Evolutionary conservation across 2,113 vertebrate genomes (phyloP).

Genomic region (Azemiops feae): DNA sequence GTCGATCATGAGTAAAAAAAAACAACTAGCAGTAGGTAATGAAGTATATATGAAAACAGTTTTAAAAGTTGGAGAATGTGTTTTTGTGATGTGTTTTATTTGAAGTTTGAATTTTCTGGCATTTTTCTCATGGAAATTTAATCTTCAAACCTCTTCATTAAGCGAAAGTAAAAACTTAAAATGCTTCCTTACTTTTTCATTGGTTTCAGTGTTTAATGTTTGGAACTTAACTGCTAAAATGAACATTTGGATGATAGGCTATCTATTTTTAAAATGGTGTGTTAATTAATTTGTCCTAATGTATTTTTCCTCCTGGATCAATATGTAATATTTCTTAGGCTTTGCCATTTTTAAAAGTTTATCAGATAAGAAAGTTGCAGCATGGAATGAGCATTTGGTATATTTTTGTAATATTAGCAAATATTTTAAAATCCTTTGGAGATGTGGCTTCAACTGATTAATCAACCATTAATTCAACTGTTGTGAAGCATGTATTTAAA

Average conservation of each 20-base stretch:
- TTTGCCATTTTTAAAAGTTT: slow-evolving; percentile 46
- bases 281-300: not conserved
- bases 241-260: slow-evolving; percentile 15
- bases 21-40: not conserved
- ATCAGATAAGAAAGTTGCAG: slow-evolving; percentile 62
- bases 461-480: not conserved
- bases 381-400: slow-evolving; percentile 37
- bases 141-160: slow-evolving; percentile 35
- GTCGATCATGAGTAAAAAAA: slow-evolving; percentile 6
- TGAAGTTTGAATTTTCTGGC: slow-evolving; percentile 4
- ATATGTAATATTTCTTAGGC: slow-evolving; percentile 46
- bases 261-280: slow-evolving; percentile 56
- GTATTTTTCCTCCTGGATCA: slow-evolving; percentile 31
- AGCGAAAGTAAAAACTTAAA: slow-evolving; percentile 51
- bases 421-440: not conserved
- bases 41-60: slow-evolving; percentile 13
- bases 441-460: slow-evolving; percentile 14
- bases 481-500: not conserved
- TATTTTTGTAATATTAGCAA: not conserved
- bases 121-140: slow-evolving; percentile 38
- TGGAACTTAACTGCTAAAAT: not conserved
- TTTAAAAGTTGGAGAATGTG: slow-evolving; percentile 30
- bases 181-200: slow-evolving; percentile 16
- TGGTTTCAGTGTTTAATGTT: slow-evolving; percentile 7
- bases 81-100: slow-evolving; percentile 12